Evolutionary conservation across 2,113 vertebrate genomes (phyloP), one percentile per base, ranked within the genome.

Genomic region (Loxodonta africana): DNA sequence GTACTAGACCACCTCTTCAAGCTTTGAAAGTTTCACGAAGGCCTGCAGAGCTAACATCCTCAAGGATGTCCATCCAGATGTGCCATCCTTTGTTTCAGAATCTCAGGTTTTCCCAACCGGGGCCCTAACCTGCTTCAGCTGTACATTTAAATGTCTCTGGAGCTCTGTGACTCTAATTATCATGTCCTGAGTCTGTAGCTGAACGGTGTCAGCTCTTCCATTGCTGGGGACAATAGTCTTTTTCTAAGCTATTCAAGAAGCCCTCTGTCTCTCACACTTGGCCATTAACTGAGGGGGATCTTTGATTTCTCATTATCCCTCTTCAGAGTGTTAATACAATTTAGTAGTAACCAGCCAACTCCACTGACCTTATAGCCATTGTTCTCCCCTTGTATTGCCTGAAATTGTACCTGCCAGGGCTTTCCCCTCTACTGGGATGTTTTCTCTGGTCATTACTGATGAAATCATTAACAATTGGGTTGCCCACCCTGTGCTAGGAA

Each of bases 161-260:
- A 92, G 30, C 44, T 93, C 51, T 90, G 81, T 83, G 89, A 81
- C 46, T 69, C 65, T 92, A 23, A 77, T 23, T 86, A 71, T 71
- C 71, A 76, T 53, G 65, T 57, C 41, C 7, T 53, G 53, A 83
- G 82, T 88, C 41, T 76, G 73, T 30, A 33, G 28, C 77, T 85
- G 44, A 90, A 53, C 26, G 65, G 33, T 87, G 60, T 96, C 65
- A 95, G 65, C 33, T 93, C 46, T 92, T 95, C 84, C 53, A 86
- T 12, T 83, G 23, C 18, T 80, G 57, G n/a, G 69, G 26, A 90
- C 48, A 85, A 76, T 92, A 83, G 30, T 53, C 17, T 94, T 30
- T 80, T 83, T 78, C 89, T 88, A 91, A 71, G 51, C 46, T 94
- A 83, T 48, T 89, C n/a, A 95, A 80, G 71, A 93, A 63, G 71